Evolutionary conservation across 2,888 invertebrate genomes (phyloP), one percentile per base, ranked within the genome.

Genomic region (Osmoderma eremita): DNA sequence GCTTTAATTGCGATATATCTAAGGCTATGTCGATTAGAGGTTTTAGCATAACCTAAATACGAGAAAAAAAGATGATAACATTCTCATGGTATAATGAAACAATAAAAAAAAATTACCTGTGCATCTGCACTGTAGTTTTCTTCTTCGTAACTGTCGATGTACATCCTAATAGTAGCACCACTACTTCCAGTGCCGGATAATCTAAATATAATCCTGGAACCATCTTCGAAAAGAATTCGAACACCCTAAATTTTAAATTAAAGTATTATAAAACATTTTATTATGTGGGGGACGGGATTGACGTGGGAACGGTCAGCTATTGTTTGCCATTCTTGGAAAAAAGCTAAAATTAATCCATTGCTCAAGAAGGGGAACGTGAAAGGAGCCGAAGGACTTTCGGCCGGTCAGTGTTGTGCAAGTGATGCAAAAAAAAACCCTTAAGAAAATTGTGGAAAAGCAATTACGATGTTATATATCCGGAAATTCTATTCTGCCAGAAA

Each of bases 171-270:
- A 1, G 99, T 99, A 20, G 99, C 98, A 0, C 99, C 99, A 41
- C 94, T 93, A 79, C 98, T 98, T 71, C 99, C 99, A 0, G 99
- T 99, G 17, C 99, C 99, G 78, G 98, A 98, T 69, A 99, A 87
- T 48, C 99, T 89, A 83, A 93, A 89, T 69, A 99, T 92, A 72
- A 99, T 88, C 51, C 99, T 88, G 0, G 98, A 97, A 1, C 97
- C 97, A 80, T 98, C 97, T 73, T 90, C 91, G 81, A 99, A 98
- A 51, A 98, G 87, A 53, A 99, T 89, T 72, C 98, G 88, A 18
- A 99, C 86, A 62, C 99, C 99, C 93, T 97, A 77, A 76, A 73
- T 67, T 69, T 6, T 30, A 8, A 8, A 10, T 30, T 30, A 30
- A 8, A 30, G 5, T 5, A 30, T 30, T 10, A 30, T 30, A 71